Base-by-base conservation (phyloP, 2,797 vertebrate genomes). In the Acestrorhynchus altus region DNA sequence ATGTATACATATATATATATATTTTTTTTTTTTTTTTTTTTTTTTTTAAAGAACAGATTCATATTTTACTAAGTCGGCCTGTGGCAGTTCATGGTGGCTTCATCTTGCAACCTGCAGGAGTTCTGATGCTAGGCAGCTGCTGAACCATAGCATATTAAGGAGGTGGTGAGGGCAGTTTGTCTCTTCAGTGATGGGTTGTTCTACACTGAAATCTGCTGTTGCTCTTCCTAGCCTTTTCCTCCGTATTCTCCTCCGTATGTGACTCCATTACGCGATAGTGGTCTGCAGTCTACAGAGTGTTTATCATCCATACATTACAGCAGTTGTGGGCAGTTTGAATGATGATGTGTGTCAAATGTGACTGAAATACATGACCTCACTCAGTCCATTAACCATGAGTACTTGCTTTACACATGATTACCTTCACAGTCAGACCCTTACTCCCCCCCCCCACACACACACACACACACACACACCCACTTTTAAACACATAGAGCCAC, bases 381-480 rank as follows among this genome's bases (percentile, higher is more conserved):
- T 63, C n/a, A 54, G 71, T 65, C 31, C 67, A 71, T 78, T 76
- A 59, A 76, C 16, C 54, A 63, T 12, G 7, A 72, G 61, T 60
- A 65, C 60, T 51, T 65, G 60, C 63, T 52, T 39, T 20, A 66
- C 40, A 57, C 75, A 66, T 39, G 65, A 75, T 80, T 80, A 81
- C 44, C 75, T 24, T 75, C 60, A 56, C 31, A 52, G 75, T 72
- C 72, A 71, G 63, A 20, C 28, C 11, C 44, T 16, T 20, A 35
- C 28, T 12, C 59, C 10, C 57, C 1, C n/a, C 3, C n/a, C 3
- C 57, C 20, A 71, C 42, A 39, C 31, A 15, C 47, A 22, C 57
- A 44, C 74, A 61, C 20, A 72, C 52, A 72, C 20, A 24, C 22
- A 44, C 70, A 52, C 24, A 69, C 46, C n/a, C 44, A 13, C 44